Evolutionary conservation across 2,113 vertebrate genomes (phyloP), one percentile per base, ranked within the genome.

Genomic region (Bubalus kerabau): DNA sequence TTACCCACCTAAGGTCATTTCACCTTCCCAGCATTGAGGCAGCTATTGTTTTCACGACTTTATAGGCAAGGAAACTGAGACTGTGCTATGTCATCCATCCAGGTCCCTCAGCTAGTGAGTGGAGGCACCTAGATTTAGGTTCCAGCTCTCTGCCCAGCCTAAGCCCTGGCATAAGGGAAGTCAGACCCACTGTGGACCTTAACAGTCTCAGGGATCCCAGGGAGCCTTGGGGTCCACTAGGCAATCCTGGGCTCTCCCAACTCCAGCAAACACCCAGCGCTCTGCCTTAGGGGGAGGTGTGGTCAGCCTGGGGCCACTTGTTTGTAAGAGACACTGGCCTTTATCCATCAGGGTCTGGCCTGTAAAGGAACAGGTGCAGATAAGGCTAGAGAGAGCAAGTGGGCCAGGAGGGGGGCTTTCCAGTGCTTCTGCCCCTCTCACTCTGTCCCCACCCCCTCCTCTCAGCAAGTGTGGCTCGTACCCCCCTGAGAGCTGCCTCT

Each of bases 401-500:
- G 24, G 90, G 76, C 62, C 80, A n/a, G 78, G 54, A 13, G 5
- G 46, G 46, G 88, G 87, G 13, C 32, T 50, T 59, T 28, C 76
- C 5, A 57, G 54, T 26, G 8, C 21, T 28, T 64, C 97, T 94
- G n/a, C 46, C 84, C 24, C 50, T 90, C 93, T 96, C 80, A 89
- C 62, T 92, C 43, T 88, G 64, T 90, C 87, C 93, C 95, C 80
- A 52, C 93, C 90, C 86, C 78, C 81, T 85, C 91, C 76, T 59
- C 83, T 52, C 98, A 99, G 99, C 99, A 99, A 99, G 98, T 99
- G 99, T 94, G 99, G 99, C 89, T 99, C 99, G 10, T 99, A 98
- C 94, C 99, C 99, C 95, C 99, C 99, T 8, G 99, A 99, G 98
- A 99, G 99, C 98, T 99, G 99, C 95, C 98, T 99, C 97, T 99